A percentile compares a stretch with the other conserved stretches of the same genome.
Conservation (phyloP, 2,113 vertebrate species). For the Lamprologus lemairii region DNA sequence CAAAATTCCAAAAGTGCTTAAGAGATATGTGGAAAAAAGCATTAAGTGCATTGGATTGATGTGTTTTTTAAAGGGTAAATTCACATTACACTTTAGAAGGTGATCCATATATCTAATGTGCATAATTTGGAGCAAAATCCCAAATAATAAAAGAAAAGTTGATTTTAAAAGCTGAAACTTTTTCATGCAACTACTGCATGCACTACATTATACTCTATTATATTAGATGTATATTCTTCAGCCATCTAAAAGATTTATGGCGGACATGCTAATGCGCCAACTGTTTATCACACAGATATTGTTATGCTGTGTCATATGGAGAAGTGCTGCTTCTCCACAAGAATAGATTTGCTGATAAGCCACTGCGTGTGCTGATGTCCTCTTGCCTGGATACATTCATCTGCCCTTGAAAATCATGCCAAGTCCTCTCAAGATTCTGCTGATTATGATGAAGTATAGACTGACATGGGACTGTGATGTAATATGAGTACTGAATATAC, state of each 20-base stretch:
- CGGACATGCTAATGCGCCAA: neutral
- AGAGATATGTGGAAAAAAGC: neutral
- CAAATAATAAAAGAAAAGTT: neutral
- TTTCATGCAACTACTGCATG: slow-evolving; percentile 10
- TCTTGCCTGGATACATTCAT: slow-evolving; percentile 3
- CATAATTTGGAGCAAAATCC: neutral
- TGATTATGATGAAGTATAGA: slow-evolving; percentile 9
- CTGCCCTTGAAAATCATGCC: slow-evolving; percentile 35
- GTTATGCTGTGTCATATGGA: slow-evolving; percentile 23
- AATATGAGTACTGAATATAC: slow-evolving; percentile 1
- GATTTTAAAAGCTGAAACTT: neutral
- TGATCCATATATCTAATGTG: neutral
- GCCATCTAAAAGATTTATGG: neutral
- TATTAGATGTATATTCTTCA: neutral
- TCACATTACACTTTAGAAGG: neutral
- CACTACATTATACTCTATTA: neutral
- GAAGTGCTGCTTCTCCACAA: slow-evolving; percentile 12
- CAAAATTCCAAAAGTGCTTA: slow-evolving; percentile 21
- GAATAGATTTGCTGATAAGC: slow-evolving; percentile 51
- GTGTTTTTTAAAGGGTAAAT: slow-evolving; percentile 2
- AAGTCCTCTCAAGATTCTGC: slow-evolving; percentile 6
- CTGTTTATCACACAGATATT: slow-evolving; percentile 16
- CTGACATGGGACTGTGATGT: slow-evolving; percentile 5
- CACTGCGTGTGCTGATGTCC: slow-evolving; percentile 5
- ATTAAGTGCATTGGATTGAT: slow-evolving; percentile 22